These are phyloP conservation scores for Heliconius nattereri DNA, from an alignment of 1,140 invertebrate genomes.

Conservation along the genomic window DNA sequence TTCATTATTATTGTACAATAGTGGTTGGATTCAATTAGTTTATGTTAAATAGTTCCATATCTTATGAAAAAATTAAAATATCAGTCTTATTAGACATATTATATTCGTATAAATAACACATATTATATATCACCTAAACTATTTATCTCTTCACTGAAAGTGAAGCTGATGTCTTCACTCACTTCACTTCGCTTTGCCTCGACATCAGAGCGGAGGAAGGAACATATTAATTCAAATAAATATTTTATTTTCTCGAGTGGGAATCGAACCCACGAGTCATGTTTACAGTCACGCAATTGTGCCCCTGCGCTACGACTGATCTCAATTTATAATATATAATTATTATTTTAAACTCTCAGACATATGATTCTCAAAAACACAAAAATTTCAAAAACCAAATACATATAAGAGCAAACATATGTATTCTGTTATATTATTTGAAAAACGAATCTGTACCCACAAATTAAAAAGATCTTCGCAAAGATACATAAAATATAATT, in stretches of 20 bases:
- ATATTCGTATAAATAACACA: no score
- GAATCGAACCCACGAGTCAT: no score
- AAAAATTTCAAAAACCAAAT: not conserved
- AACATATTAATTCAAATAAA: no score
- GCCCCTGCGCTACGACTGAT: no score
- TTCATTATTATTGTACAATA: not conserved
- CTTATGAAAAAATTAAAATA: not conserved
- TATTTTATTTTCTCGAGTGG: no score
- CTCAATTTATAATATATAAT: not conserved
- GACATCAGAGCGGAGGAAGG: no score
- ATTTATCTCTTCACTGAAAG: no score
- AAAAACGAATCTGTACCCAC: conserved; percentile 16
- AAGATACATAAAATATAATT: conserved; percentile 34
- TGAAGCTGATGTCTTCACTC: no score
- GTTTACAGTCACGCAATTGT: no score
- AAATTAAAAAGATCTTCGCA: conserved; percentile 4
- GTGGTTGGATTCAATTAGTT: not conserved
- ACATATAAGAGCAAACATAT: not conserved
- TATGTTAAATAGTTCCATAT: not conserved
- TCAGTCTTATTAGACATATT: no score
- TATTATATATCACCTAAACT: no score
- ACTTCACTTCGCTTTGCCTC: no score
- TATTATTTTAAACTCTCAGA: not conserved
- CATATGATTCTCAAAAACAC: not conserved
- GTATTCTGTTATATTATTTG: not conserved